phyloP scores from a whole-genome alignment of 2,888 invertebrate species.

The Syrphus vitripennis region DNA sequence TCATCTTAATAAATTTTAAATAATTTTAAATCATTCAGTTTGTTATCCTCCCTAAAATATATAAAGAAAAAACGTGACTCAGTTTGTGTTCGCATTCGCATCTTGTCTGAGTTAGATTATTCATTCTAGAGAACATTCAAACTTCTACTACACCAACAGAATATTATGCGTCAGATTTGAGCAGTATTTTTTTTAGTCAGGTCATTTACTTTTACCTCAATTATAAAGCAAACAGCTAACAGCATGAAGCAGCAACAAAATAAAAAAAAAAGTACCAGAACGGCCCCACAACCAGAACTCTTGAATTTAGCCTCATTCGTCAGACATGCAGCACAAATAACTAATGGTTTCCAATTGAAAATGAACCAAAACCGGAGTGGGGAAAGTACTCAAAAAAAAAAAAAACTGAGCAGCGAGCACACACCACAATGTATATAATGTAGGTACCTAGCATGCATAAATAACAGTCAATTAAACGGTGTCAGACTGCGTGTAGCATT shows the following conservation, averaged over 20 bases:
- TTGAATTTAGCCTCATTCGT: constrained; percentile 59
- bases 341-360: constrained; percentile 49
- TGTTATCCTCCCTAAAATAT: background rate
- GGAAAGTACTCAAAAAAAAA: constrained; percentile 15
- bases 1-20: background rate
- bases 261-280: background rate
- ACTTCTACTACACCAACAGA: background rate
- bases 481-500: constrained; percentile 69
- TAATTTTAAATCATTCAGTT: too few species aligned
- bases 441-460: constrained; percentile 1
- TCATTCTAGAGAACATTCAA: background rate
- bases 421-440: too few species aligned
- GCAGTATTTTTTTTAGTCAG: constrained; percentile 21
- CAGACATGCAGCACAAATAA: constrained; percentile 9
- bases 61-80: background rate
- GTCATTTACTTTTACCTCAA: constrained; percentile 63
- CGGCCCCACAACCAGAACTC: constrained; percentile 39
- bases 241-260: background rate
- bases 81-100: background rate
- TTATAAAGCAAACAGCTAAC: constrained; percentile 1
- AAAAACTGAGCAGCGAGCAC: constrained; percentile 25
- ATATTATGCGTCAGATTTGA: constrained; percentile 2
- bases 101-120: background rate
- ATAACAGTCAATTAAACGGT: constrained; percentile 68
- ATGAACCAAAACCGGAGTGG: constrained; percentile 40